Conservation (phyloP, 2,888 invertebrate species). For the Plagodis pulveraria region DNA sequence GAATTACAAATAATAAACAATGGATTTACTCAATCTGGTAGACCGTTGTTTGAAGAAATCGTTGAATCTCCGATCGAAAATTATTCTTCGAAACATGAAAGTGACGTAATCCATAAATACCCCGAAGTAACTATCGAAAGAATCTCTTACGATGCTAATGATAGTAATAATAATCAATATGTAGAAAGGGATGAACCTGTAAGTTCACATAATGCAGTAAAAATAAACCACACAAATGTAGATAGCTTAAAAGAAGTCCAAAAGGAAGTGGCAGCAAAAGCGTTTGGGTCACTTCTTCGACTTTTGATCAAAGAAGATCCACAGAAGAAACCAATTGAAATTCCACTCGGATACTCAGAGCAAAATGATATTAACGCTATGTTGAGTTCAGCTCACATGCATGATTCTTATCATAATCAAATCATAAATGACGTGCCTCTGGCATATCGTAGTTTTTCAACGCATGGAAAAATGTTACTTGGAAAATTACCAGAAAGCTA, state of each 20-base stretch:
- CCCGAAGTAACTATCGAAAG: conserved; percentile 29
- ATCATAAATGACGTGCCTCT: conserved; percentile 19
- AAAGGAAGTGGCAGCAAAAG: conserved; percentile 10
- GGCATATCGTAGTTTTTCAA: conserved; percentile 7
- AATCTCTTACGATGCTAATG: conserved; percentile 17
- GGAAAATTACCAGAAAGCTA: conserved; percentile 19
- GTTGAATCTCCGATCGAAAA: conserved; percentile 5
- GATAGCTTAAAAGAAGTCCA: conserved; percentile 3
- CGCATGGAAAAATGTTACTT: conserved; percentile 7
- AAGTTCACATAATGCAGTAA: neutral
- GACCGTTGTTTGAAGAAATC: conserved; percentile 6
- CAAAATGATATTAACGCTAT: conserved; percentile 3
- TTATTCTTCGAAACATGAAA: conserved; percentile 5
- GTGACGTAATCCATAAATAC: conserved; percentile 22
- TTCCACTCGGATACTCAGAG: neutral
- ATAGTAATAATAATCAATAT: conserved; percentile 5
- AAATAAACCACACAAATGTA: neutral
- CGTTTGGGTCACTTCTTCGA: conserved; percentile 18
- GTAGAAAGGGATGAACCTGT: neutral
- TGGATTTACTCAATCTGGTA: conserved; percentile 5
- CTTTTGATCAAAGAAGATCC: conserved; percentile 20
- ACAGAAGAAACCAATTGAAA: conserved; percentile 8
- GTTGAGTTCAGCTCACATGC: conserved; percentile 11
- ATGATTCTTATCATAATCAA: conserved; percentile 14
- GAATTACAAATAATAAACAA: conserved; percentile 5